A percentile compares a stretch with the other conserved stretches of the same genome.
These are phyloP conservation scores for Lepisosteus oculatus DNA, from an alignment of 2,113 vertebrate species.

Conservation along the genomic window DNA sequence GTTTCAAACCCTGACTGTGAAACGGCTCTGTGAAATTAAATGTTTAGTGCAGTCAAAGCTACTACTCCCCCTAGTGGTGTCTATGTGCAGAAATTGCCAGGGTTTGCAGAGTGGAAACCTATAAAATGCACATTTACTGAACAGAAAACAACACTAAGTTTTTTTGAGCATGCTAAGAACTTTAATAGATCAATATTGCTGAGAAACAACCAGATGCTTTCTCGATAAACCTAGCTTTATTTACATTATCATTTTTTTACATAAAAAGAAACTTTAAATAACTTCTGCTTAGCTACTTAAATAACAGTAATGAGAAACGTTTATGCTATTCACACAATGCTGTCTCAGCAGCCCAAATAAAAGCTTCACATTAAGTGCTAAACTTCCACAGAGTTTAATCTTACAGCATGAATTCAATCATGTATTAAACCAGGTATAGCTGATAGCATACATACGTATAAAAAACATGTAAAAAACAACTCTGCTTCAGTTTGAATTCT, in stretches of 20 bases:
- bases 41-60: too few relatives aligned
- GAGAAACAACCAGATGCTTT: constrained; percentile 57
- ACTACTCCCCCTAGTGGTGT: too few relatives aligned
- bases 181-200: constrained; percentile 78
- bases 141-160: constrained; percentile 5
- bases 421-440: constrained; percentile 50
- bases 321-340: constrained; percentile 76
- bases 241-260: constrained; percentile 73
- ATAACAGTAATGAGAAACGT: constrained; percentile 64
- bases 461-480: neutral
- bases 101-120: too few relatives aligned
- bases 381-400: constrained; percentile 57
- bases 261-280: constrained; percentile 80
- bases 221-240: constrained; percentile 72
- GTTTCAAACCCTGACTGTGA: too few relatives aligned
- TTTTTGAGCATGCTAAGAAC: constrained; percentile 72
- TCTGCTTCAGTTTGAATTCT: constrained; percentile 16
- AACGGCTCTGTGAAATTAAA: too few relatives aligned
- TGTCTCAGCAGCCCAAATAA: constrained; percentile 73
- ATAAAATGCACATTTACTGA: too few relatives aligned
- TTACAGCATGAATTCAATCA: constrained; percentile 69
- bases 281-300: constrained; percentile 76
- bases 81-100: too few relatives aligned
- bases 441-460: constrained; percentile 42
- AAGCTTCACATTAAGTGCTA: constrained; percentile 83